Conservation (phyloP, 2,113 vertebrate species). For the Polypterus bichir region DNA sequence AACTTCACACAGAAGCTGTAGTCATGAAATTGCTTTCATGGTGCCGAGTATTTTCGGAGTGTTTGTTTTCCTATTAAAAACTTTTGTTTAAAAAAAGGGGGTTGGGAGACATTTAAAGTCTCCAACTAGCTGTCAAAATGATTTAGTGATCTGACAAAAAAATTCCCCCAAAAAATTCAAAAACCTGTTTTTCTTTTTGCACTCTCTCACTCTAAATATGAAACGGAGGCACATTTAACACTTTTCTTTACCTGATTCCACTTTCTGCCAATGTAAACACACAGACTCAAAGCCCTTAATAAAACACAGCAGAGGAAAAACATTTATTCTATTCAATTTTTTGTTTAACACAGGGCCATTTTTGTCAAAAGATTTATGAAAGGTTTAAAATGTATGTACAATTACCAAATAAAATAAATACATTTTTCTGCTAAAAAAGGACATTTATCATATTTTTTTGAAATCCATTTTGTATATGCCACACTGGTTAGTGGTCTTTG, state of each 20-base stretch:
- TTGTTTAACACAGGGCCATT: no score
- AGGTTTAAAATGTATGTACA: no score
- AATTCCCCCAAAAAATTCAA: not conserved
- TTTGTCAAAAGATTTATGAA: no score
- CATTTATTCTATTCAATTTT: no score
- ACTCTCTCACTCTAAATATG: not conserved
- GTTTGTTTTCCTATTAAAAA: not conserved
- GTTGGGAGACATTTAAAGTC: not conserved
- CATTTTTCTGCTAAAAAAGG: no score
- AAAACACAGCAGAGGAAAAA: not conserved
- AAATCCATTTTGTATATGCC: no score
- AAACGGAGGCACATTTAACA: not conserved
- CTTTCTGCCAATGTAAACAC: not conserved
- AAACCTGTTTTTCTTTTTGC: not conserved
- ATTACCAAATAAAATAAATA: no score
- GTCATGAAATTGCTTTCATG: no score
- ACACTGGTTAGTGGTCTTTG: no score
- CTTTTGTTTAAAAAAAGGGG: not conserved
- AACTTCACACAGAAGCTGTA: no score
- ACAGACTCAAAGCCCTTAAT: no score
- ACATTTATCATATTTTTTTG: no score
- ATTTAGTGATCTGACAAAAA: not conserved
- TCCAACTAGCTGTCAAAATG: slow-evolving; percentile 1
- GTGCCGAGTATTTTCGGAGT: not conserved
- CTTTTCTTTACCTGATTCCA: not conserved